Percentiles rank a stretch among this genome's conserved stretches.
Evolutionary conservation across 2,113 vertebrate genomes (phyloP).

Genomic region (Coptodon bakossiorum): DNA sequence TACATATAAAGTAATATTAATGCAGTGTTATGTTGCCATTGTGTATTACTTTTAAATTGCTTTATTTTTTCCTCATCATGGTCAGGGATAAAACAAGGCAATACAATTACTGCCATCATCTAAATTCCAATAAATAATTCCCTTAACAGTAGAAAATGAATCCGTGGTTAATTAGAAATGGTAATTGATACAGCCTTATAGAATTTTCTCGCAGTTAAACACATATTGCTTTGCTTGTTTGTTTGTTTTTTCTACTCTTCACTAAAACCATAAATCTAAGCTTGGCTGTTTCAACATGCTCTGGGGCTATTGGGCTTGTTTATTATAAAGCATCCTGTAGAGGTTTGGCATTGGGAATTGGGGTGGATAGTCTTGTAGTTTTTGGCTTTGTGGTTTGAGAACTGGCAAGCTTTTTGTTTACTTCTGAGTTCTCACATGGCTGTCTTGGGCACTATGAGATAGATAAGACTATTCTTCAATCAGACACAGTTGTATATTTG

Average conservation of each 20-base stretch:
- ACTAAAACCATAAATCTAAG: not conserved
- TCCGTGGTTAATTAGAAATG: conserved; percentile 15
- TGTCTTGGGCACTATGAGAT: not conserved
- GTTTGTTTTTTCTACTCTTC: not conserved
- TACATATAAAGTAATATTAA: not conserved
- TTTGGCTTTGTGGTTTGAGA: conserved; percentile 12
- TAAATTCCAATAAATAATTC: not conserved
- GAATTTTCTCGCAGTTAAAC: not conserved
- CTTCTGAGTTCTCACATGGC: not conserved
- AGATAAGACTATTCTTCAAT: not conserved
- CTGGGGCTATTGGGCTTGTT: not conserved
- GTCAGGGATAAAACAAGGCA: not conserved
- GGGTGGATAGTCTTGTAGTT: not conserved
- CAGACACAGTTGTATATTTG: not conserved
- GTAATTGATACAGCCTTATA: conserved; percentile 3
- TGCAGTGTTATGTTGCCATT: not conserved
- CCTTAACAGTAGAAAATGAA: not conserved
- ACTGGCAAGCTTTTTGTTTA: conserved; percentile 26
- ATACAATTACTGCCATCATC: not conserved
- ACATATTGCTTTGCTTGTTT: not conserved
- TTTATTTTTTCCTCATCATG: not conserved
- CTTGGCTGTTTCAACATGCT: not conserved
- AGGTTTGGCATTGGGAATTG: not conserved
- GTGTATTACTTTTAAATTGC: not conserved
- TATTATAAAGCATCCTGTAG: not conserved